phyloP scores from a whole-genome alignment of 2,113 vertebrate species.

The Tympanuchus pallidicinctus region DNA sequence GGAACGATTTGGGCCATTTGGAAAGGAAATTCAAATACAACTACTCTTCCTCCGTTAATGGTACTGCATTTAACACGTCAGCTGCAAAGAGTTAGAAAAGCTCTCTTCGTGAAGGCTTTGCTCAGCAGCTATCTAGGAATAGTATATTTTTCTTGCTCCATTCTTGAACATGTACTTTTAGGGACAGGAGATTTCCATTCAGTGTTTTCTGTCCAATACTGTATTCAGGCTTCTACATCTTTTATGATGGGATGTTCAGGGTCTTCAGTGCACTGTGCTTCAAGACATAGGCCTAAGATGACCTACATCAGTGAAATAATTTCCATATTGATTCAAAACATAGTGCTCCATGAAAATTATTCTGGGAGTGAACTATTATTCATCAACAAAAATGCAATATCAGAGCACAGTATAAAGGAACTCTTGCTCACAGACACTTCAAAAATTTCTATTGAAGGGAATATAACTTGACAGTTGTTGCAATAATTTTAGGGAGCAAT shows the following conservation, averaged over 20 bases:
- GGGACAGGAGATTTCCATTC: background rate
- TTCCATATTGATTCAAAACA: background rate
- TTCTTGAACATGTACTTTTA: background rate
- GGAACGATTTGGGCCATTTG: slow-evolving; percentile 2
- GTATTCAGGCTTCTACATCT: background rate
- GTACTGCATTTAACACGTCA: background rate
- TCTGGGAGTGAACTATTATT: background rate
- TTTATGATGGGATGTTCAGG: background rate
- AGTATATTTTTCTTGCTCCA: background rate
- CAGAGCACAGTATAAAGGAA: background rate
- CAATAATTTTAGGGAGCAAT: background rate
- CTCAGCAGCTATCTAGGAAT: background rate
- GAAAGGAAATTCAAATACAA: slow-evolving; percentile 6
- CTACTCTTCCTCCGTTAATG: background rate
- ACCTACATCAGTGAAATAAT: background rate
- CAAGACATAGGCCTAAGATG: background rate
- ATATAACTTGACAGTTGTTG: background rate
- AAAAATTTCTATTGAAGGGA: background rate
- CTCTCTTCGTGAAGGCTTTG: background rate
- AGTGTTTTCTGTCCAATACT: background rate
- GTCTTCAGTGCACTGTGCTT: background rate
- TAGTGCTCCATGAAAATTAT: background rate
- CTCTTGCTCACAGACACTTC: background rate
- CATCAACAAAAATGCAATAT: background rate
- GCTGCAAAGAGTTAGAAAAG: background rate